Evolutionary conservation across 37 sponge, comb jelly and placozoan genomes (phyloP).

Genomic region (Chondrosia reniformis): DNA sequence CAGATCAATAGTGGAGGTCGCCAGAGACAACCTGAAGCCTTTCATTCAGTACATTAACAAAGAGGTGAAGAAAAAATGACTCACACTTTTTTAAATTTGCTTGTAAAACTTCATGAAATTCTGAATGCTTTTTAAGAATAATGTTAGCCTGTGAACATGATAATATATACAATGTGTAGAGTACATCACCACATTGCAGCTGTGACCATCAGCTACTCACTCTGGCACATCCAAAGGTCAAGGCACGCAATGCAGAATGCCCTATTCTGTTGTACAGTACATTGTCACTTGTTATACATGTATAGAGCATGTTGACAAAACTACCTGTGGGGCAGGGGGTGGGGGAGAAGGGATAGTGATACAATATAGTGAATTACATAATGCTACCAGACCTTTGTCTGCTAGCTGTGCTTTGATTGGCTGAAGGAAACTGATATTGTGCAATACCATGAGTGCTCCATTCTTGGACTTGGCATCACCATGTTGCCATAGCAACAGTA

Average conservation of each 20-base stretch:
- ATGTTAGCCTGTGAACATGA: no score
- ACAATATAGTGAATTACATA: neutral
- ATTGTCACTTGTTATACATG: conserved; percentile 17
- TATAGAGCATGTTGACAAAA: conserved; percentile 17
- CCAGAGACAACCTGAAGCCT: neutral
- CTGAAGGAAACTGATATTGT: conserved; percentile 65
- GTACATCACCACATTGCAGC: no score
- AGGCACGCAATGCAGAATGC: conserved; percentile 56
- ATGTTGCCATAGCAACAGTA: conserved; percentile 46
- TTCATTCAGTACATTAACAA: conserved; percentile 17
- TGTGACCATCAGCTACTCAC: no score
- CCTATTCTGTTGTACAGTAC: conserved; percentile 14
- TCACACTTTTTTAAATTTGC: no score
- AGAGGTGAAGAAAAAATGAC: no score
- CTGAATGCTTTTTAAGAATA: no score
- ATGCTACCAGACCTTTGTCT: conserved; percentile 29
- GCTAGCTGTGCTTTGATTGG: conserved; percentile 60
- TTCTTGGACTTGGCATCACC: neutral
- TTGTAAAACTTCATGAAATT: no score
- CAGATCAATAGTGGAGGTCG: conserved; percentile 4
- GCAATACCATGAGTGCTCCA: conserved; percentile 31
- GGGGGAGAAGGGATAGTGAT: neutral
- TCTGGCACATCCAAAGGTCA: conserved; percentile 54
- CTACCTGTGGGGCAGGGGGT: conserved; percentile 16
- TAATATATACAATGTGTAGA: no score